Evolutionary conservation across 2,888 invertebrate species (phyloP).

Genomic region (Macrosiphum euphorbiae): DNA sequence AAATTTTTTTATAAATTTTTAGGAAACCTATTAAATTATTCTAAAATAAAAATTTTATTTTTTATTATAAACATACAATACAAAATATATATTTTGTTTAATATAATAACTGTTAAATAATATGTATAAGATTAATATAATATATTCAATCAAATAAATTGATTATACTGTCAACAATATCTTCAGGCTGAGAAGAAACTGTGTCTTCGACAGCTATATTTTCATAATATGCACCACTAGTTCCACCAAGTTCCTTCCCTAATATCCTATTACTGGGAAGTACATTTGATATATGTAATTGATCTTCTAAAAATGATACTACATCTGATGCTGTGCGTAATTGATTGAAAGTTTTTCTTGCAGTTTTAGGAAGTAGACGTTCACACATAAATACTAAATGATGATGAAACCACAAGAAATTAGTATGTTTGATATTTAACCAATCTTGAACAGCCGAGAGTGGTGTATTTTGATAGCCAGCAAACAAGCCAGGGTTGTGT

Average conservation of each 20-base stretch:
- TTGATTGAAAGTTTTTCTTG: slow-evolving; percentile 84
- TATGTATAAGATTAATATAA: neutral
- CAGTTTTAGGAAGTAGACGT: slow-evolving; percentile 79
- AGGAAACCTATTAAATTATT: neutral
- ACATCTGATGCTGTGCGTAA: slow-evolving; percentile 79
- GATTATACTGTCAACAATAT: slow-evolving; percentile 33
- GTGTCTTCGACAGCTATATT: neutral
- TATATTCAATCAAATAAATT: slow-evolving; percentile 52
- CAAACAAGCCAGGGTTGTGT: slow-evolving; percentile 91
- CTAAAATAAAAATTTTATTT: neutral
- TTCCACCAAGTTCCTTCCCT: slow-evolving; percentile 41
- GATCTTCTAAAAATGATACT: slow-evolving; percentile 77
- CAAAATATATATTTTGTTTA: neutral
- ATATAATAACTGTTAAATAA: neutral
- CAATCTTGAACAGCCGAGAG: slow-evolving; percentile 84
- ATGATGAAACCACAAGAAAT: slow-evolving; percentile 91
- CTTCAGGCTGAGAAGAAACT: slow-evolving; percentile 37
- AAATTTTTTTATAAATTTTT: neutral
- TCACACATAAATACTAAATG: slow-evolving; percentile 97
- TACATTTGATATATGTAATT: slow-evolving; percentile 72
- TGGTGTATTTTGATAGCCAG: slow-evolving; percentile 80
- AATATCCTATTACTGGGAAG: slow-evolving; percentile 58
- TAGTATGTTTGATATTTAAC: slow-evolving; percentile 73
- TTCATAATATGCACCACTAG: slow-evolving; percentile 51
- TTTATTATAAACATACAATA: slow-evolving; percentile 69